Evolutionary conservation across 2,888 invertebrate genomes (phyloP), one percentile per base, ranked within the genome.

Genomic region (Steromphala cineraria): DNA sequence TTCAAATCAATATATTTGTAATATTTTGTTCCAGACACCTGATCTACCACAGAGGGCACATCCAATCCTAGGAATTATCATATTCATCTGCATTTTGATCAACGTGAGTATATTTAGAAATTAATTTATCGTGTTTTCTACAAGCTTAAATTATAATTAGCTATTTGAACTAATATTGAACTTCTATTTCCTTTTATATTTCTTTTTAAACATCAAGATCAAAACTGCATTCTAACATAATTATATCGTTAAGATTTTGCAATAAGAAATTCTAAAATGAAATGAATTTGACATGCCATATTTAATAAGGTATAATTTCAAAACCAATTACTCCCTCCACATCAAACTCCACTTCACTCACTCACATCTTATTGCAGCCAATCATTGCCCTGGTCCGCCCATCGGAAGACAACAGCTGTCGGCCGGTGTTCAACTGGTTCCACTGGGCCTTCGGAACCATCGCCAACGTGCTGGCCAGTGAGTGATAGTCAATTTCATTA

Each of bases 391-490:
- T 93, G 79, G 89, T 92, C 79, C 88, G 93, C 24, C 92, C 92
- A 28, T 80, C 88, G 31, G 91, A 92, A 40, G 88, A 90, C 62
- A 86, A 86, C 82, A 84, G 86, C 2, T 90, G 90, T 79, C 87
- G 93, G 13, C 92, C 93, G 1, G 88, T 92, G 78, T 93, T 92
- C 84, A 94, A 94, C 89, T 94, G 93, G 93, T 87, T 93, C 80
- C 92, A 93, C 84, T 93, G 93, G 92, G 87, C 91, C 24, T 89
- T 93, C 89, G 93, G 93, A 80, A 91, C 92, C 17, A 89, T 92
- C 55, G 93, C 91, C 75, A 89, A 90, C 85, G 90, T 92, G 71
- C 90, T 94, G 46, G 91, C 92, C 74, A 91, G 93, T 93, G 88
- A 87, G 93, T 89, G 46, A 46, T 13, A 46, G 7, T 1, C n/a